Conservation (phyloP, 2,888 invertebrate genomes). For the Disparrhopalites patrizii region DNA sequence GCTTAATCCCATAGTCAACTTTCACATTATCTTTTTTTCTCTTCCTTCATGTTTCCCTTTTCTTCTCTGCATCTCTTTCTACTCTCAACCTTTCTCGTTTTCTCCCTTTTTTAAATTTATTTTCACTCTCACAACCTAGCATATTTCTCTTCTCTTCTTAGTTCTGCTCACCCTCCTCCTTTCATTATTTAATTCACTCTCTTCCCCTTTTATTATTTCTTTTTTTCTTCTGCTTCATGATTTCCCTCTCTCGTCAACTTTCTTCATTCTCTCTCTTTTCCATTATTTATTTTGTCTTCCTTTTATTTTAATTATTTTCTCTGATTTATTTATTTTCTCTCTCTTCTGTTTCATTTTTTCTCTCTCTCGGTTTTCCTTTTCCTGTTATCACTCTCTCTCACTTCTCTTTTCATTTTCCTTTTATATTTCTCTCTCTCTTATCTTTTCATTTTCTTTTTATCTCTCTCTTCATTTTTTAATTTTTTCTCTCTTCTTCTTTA, state of each 20-base stretch:
- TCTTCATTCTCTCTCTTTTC: not conserved
- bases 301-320: not conserved
- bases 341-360: not conserved
- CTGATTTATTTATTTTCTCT: not conserved
- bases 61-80: not conserved
- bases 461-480: no score
- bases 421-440: slow-evolving; percentile 1
- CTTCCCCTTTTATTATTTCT: no score
- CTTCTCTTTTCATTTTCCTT: not conserved
- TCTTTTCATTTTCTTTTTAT: no score
- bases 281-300: not conserved
- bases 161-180: not conserved
- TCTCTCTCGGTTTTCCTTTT: not conserved
- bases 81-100: not conserved
- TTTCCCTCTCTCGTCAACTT: slow-evolving; percentile 10
- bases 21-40: not conserved
- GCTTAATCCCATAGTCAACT: not conserved
- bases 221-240: no score
- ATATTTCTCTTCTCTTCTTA: not conserved
- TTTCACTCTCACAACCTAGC: not conserved
- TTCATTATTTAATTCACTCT: not conserved
- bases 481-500: no score
- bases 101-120: no score
- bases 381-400: not conserved
- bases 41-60: not conserved